Conservation (phyloP, 2,888 invertebrate genomes). For the Erebia aethiops region DNA sequence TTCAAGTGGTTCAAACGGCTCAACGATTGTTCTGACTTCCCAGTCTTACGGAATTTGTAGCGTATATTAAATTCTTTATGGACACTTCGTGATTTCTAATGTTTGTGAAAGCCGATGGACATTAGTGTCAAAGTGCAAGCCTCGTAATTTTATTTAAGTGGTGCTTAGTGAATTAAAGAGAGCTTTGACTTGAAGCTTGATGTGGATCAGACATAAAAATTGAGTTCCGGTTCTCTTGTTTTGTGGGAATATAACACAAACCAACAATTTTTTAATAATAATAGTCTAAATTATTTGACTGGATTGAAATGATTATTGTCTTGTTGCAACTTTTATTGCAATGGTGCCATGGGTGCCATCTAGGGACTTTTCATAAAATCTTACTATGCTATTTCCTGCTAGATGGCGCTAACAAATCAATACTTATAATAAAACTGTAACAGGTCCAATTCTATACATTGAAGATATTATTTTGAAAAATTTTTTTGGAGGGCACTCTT, state of each 20-base stretch:
- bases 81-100: constrained; percentile 57
- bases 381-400: neutral
- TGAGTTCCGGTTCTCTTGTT: no score
- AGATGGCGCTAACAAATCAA: neutral
- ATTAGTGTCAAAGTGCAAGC: constrained; percentile 43
- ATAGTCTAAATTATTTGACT: no score
- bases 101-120: constrained; percentile 43
- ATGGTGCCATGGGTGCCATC: constrained; percentile 1
- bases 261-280: no score
- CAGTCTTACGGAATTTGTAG: constrained; percentile 47
- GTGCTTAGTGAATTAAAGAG: constrained; percentile 22
- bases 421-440: no score
- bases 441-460: no score
- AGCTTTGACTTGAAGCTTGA: constrained; percentile 12
- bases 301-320: no score
- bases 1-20: constrained; percentile 12
- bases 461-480: no score
- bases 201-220: neutral
- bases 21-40: constrained; percentile 15
- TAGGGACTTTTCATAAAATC: neutral
- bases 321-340: neutral
- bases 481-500: no score
- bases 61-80: constrained; percentile 58
- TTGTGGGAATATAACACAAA: no score
- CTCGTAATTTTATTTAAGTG: constrained; percentile 39